Base-by-base conservation (phyloP, 1,140 invertebrate species). In the Anagrus nilaparvatae region DNA sequence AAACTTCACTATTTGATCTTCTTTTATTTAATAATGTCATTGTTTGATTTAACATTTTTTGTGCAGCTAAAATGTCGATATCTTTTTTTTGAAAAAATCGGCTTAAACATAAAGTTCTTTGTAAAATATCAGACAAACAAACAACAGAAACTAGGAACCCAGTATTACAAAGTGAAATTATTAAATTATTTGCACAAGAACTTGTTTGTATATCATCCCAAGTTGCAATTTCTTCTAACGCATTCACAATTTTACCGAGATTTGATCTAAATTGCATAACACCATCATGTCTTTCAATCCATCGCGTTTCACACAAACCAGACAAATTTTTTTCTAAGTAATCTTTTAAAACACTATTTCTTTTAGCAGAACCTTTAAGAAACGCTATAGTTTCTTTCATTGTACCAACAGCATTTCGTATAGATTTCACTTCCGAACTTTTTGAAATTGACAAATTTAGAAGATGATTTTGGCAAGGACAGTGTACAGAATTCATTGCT, bases 311-410 rank as follows among this genome's bases (percentile, higher is more conserved):
- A 31, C 44, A 51, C 18, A 44, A 17, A 4, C 40, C 41, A 4
- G 9, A 4, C 13, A 38, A 20, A 41, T 34, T 38, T 2, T 13
- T 0, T 0, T 41, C 34, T 1, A 48, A 12, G 18, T 40, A 30
- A n/a, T 37, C 2, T 18, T 31, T 47, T 16, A 43, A 32, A 29
- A 43, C 24, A 34, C 7, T 13, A 35, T 0, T 40, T 44, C 46
- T 41, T 30, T 55, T 52, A 14, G 47, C 31, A 6, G 52, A 54
- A 13, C 14, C 24, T 5, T 31, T 29, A 39, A 54, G 54, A 47
- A 58, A 58, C 9, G 31, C 14, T 29, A 54, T 49, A 5, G 50
- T 36, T 44, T 52, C 42, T 46, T 51, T 56, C 36, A 57, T 52
- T 16, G 39, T 39, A 1, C 38, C 48, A 9, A 50, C 31, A 32